Evolutionary conservation across 1,140 invertebrate species (phyloP), one percentile per base, ranked within the genome.

Genomic region (Kradibia gibbosae): DNA sequence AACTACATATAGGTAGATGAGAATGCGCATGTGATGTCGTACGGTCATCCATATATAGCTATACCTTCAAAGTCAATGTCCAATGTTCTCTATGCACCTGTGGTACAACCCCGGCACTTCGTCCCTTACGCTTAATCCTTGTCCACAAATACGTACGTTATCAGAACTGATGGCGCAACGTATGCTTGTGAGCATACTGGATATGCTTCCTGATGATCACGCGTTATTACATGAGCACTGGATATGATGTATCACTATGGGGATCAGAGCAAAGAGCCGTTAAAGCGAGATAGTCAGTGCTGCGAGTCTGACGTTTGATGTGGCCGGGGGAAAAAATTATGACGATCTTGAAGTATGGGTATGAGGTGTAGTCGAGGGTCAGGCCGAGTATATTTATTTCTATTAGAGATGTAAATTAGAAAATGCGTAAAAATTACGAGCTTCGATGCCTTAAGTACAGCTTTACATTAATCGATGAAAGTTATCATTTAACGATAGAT

Each of bases 1-100:
- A 82, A 82, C 81, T 76, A 82, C 79, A 82, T 74, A 70, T 67
- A 78, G 76, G 79, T 76, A 70, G 76, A 34, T 53, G 60, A n/a
- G 50, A 22, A 36, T n/a, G n/a, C 15, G 34, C 42, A 34, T 36
- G 78, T 31, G 50, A 75, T 75, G 72, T 75, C 71, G 73, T 48
- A 5, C 31, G 55, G 15, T 74, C 67, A 36, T 1, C 55, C 78
- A 74, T 80, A 74, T 62, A 73, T 62, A 73, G 48, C 17, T 36
- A n/a, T 8, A 20, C 17, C 0, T 0, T 25, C 50, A 39, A 75
- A 25, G 53, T 25, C 50, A 34, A 10, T 71, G n/a, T 4, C 1
- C 42, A 11, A n/a, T 20, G n/a, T 11, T 70, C 25, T 3, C 11
- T 20, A 55, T 39, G 50, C 70, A 79, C 77, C 50, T 72, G 65